Evolutionary conservation across 2,797 vertebrate species (phyloP).

Genomic region (Labeo calbasu): DNA sequence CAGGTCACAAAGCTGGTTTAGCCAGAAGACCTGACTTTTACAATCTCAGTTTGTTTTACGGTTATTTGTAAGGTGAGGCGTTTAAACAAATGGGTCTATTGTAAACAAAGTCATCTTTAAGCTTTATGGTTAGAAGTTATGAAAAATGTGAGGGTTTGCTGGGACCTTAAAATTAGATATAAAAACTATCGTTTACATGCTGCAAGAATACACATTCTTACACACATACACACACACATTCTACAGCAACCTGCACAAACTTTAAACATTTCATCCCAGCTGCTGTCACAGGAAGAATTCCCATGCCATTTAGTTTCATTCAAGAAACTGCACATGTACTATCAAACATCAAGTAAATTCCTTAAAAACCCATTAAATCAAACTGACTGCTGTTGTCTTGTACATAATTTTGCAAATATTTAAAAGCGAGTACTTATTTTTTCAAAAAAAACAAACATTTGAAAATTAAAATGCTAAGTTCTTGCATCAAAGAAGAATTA

Average conservation of each 20-base stretch:
- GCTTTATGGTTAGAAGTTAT: background rate
- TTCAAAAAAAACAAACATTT: background rate
- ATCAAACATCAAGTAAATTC: background rate
- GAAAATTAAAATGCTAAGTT: too few relatives aligned
- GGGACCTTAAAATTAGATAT: background rate
- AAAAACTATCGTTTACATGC: constrained; percentile 1
- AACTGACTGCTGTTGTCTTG: background rate
- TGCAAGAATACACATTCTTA: background rate
- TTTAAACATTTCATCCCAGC: constrained; percentile 28
- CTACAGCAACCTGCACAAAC: background rate
- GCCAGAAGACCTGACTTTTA: constrained; percentile 29
- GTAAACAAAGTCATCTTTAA: constrained; percentile 28
- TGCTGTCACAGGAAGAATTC: constrained; percentile 38
- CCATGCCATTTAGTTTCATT: constrained; percentile 6
- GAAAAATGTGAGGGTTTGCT: constrained; percentile 2
- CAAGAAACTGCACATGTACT: constrained; percentile 17
- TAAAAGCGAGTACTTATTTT: background rate
- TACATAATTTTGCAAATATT: background rate
- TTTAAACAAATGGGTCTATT: background rate
- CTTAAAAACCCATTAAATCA: background rate
- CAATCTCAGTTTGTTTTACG: constrained; percentile 24
- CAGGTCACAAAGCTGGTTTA: constrained; percentile 51
- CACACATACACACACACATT: background rate
- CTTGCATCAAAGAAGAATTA: background rate
- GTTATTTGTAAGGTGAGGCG: background rate